A percentile compares a stretch with the other conserved stretches of the same genome.
These are phyloP conservation scores for Camponotus vicinus DNA, from an alignment of 1,140 invertebrate genomes.

Conservation along the genomic window DNA sequence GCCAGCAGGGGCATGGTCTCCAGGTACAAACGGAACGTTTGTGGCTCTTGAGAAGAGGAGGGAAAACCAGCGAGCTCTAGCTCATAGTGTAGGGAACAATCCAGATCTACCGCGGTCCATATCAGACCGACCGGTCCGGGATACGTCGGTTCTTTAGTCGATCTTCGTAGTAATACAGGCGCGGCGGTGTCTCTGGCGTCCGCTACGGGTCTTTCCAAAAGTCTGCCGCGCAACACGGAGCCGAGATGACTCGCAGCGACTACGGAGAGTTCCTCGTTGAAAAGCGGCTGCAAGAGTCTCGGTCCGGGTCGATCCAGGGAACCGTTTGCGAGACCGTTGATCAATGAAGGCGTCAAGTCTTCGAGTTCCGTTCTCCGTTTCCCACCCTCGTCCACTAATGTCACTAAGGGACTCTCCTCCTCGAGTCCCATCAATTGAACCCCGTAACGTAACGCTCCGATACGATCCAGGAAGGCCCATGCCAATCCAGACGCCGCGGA, in stretches of 20 bases:
- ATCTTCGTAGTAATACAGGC: slow-evolving; percentile 89
- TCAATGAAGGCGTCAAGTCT: slow-evolving; percentile 88
- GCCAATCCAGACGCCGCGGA: slow-evolving; percentile 89
- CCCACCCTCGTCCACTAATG: slow-evolving; percentile 90
- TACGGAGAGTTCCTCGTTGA: slow-evolving; percentile 92
- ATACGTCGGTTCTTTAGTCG: slow-evolving; percentile 83
- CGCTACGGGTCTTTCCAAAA: slow-evolving; percentile 90
- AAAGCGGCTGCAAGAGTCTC: slow-evolving; percentile 91
- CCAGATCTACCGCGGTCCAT: slow-evolving; percentile 93
- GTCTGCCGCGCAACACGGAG: slow-evolving; percentile 88
- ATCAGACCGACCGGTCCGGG: slow-evolving; percentile 90
- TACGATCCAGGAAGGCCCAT: slow-evolving; percentile 92
- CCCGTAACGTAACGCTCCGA: slow-evolving; percentile 90
- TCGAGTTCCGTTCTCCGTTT: slow-evolving; percentile 90
- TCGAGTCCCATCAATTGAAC: slow-evolving; percentile 88
- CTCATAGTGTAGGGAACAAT: slow-evolving; percentile 95
- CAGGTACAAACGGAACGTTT: slow-evolving; percentile 87
- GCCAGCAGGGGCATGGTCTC: slow-evolving; percentile 89
- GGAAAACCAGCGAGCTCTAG: slow-evolving; percentile 85
- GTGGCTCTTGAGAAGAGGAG: slow-evolving; percentile 69
- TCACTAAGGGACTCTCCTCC: slow-evolving; percentile 89
- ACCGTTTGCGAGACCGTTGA: slow-evolving; percentile 89
- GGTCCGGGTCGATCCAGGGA: slow-evolving; percentile 89
- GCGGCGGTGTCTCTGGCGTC: slow-evolving; percentile 90
- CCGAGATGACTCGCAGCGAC: slow-evolving; percentile 89